These are phyloP conservation scores for Plagodis pulveraria DNA, from an alignment of 2,888 invertebrate genomes.

Conservation along the genomic window DNA sequence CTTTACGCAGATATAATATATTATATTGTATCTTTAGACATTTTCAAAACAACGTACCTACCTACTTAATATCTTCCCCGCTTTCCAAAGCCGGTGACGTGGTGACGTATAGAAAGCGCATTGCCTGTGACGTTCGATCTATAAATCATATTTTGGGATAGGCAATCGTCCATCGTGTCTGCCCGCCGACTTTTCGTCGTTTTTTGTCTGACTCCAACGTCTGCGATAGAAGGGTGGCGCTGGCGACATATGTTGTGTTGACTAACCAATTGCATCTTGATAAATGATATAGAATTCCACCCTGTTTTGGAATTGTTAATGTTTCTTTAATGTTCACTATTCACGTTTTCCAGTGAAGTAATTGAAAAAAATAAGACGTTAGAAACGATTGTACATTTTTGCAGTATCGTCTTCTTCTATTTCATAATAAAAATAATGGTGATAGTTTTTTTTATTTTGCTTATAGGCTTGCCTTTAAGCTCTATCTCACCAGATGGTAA, in stretches of 20 bases:
- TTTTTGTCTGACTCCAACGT: constrained; percentile 79
- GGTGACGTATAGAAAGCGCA: constrained; percentile 79
- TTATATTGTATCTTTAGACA: background rate
- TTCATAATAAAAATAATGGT: no score
- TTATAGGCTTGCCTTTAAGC: no score
- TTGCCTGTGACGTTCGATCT: constrained; percentile 79
- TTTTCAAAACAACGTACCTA: background rate
- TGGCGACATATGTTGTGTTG: constrained; percentile 66
- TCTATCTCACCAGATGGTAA: no score
- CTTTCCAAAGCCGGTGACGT: constrained; percentile 53
- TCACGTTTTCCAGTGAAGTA: background rate
- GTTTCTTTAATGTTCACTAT: constrained; percentile 10
- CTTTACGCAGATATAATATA: no score
- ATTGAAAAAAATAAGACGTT: no score
- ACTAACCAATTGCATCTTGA: constrained; percentile 56
- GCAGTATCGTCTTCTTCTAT: no score
- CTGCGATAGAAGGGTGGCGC: constrained; percentile 72
- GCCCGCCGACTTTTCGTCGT: constrained; percentile 69
- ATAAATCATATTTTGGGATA: constrained; percentile 80
- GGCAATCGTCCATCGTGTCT: constrained; percentile 73
- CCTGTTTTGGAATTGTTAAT: constrained; percentile 17
- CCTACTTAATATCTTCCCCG: constrained; percentile 15
- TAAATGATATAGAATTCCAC: constrained; percentile 38
- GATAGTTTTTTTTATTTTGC: no score
- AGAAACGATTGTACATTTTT: no score